Evolutionary conservation across 2,888 invertebrate genomes (phyloP), one percentile per base, ranked within the genome.

Genomic region (Dinocampus coccinellae): DNA sequence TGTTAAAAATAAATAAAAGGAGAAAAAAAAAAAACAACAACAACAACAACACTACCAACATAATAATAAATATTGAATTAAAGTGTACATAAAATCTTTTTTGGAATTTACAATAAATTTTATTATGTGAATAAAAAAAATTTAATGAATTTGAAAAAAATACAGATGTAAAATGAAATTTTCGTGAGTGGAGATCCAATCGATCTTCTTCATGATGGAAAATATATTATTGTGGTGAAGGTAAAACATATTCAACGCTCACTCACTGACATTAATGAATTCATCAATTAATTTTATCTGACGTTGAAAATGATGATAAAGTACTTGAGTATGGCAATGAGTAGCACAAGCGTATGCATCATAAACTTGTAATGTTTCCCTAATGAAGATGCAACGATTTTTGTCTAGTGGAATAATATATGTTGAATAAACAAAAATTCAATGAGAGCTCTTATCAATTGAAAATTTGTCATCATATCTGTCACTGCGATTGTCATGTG

Each of bases 341-440:
- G 60, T 55, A 74, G 47, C 61, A 75, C 42, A 70, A 68, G 33
- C 74, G 73, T 74, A 71, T 77, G 58, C 69, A 69, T 24, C 70
- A 70, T n/a, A n/a, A 67, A 72, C 68, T 36, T 66, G 57, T 47
- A 62, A 73, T 16, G 71, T 58, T 16, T 47, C 73, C 20, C 26
- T 74, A 66, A 70, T 70, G 70, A 70, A 70, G 70, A 70, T 61
- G 52, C 70, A 70, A 22, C 66, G 66, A 36, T 60, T 61, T 70
- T 47, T 22, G 29, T 16, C 20, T 29, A 20, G 10, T 64, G 64
- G 22, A 67, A 61, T 20, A 42, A n/a, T 52, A 9, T 13, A 9
- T 55, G 36, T 34, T 22, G 24, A 10, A 34, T n/a, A n/a, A 13
- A 29, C 24, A 1, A 1, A 62, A 4, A 26, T 62, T 62, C 11